Evolutionary conservation across 1,140 invertebrate genomes (phyloP), one percentile per base, ranked within the genome.

Genomic region (Aphelenchoides fujianensis): DNA sequence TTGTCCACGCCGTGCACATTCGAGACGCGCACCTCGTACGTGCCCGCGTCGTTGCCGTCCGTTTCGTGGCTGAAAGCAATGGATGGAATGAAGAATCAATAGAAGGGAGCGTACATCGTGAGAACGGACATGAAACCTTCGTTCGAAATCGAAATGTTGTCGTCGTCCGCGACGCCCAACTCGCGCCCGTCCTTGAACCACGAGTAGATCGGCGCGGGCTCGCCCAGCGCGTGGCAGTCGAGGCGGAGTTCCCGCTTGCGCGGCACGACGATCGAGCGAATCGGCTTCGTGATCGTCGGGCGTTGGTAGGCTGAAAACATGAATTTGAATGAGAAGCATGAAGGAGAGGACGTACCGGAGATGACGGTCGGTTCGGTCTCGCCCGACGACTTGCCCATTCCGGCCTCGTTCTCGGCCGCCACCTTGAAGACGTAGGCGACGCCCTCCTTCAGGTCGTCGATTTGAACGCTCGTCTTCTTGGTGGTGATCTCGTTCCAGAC

Each of bases 111-210:
- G n/a, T n/a, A n/a, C n/a, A 83, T 75, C n/a, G 69, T 74, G 27
- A 83, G 57, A 7, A 68, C 64, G 63, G 74, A 78, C 35, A 71
- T 67, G 57, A 74, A 82, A 34, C 81, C 81, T 81, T 83, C 82
- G 54, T 79, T 83, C 64, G 70, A 71, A 30, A 83, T 84, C 34
- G 73, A 71, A 32, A 57, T 79, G 64, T 79, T 77, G 2, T 79
- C 74, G 66, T 79, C 72, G 37, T 23, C 34, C 9, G 78, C 77
- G 48, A 79, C 71, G n/a, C n/a, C n/a, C n/a, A 84, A 74, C 59
- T 82, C 81, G 36, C 76, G 55, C 35, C 82, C 81, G 62, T 82
- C 71, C 55, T 83, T 83, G 41, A 72, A 74, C 80, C 80, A 82
- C 37, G 82, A 72, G 69, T 79, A 82, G 52, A 72, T 63, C n/a